Conservation (phyloP, 2,797 vertebrate species). For the Coregonus ussuriensis region DNA sequence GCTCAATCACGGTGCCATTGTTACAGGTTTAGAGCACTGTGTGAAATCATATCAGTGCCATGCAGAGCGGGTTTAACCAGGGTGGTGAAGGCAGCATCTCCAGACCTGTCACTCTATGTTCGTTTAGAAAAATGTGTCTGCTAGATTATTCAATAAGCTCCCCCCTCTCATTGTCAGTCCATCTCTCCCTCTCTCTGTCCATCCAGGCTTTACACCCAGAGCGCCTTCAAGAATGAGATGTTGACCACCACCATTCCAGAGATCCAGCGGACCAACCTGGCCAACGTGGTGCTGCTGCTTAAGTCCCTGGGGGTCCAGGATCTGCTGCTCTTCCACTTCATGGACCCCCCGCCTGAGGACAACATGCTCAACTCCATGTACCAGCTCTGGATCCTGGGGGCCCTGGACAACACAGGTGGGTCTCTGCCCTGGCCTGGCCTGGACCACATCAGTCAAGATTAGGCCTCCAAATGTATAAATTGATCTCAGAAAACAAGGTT, state of each 20-base stretch:
- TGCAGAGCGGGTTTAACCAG: no score
- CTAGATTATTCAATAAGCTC: not conserved
- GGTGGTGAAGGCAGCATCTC: no score
- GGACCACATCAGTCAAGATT: not conserved
- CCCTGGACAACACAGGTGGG: slow-evolving; percentile 95
- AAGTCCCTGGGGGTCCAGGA: slow-evolving; percentile 98
- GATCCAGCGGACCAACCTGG: slow-evolving; percentile 97
- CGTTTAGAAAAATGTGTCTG: not conserved
- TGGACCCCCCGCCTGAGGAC: slow-evolving; percentile 98
- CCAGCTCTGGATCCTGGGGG: slow-evolving; percentile 97
- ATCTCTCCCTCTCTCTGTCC: not conserved
- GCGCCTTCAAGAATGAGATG: slow-evolving; percentile 96
- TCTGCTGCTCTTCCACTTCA: slow-evolving; percentile 97
- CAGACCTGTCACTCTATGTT: no score
- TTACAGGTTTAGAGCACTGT: no score
- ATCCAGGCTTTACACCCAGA: slow-evolving; percentile 94
- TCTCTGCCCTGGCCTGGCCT: not conserved
- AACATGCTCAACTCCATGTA: slow-evolving; percentile 99
- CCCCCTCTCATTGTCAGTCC: not conserved
- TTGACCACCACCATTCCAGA: slow-evolving; percentile 96
- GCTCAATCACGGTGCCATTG: no score
- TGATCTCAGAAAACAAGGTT: not conserved
- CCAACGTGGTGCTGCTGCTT: slow-evolving; percentile 94
- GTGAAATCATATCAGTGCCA: no score
- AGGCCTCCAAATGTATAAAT: slow-evolving; percentile 26